Evolutionary conservation across 2,888 invertebrate genomes (phyloP), one percentile per base, ranked within the genome.

Genomic region (Polydrusus pterygomalis): DNA sequence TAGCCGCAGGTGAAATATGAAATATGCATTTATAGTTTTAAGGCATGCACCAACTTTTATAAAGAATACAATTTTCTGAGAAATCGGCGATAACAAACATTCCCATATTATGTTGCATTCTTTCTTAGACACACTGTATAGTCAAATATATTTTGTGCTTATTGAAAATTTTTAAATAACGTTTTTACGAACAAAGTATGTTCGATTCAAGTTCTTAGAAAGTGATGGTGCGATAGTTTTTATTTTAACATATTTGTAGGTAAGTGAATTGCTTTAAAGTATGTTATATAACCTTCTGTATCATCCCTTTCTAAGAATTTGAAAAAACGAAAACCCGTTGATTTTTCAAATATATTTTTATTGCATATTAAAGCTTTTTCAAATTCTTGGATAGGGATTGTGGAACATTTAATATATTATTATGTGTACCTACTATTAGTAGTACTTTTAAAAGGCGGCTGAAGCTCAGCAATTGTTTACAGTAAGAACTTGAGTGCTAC

Each of bases 181-280:
- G 13, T 7, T 43, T 43, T 43, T n/a, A 13, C n/a, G 1, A 13
- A 13, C 9, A 5, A 13, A 43, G 15, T 51, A 8, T 25, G n/a
- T 30, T 11, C 13, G 25, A 40, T 51, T 70, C 69, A 73, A 77
- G 58, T 77, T 77, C 77, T 77, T 77, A 77, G 74, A 77, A 77
- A 70, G 77, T 74, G 77, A 30, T 20, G 63, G 74, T 77, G 73
- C 40, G 20, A 62, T 58, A 60, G 17, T 17, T 5, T 15, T 65
- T 67, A 9, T 40, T n/a, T 25, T 47, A 9, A 51, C 25, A 43
- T n/a, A 17, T 34, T 3, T 18, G 13, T 47, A 49, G 72, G 72
- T 72, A 72, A 72, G 72, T 72, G 17, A 45, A 40, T 58, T 45
- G 7, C 30, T 25, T 40, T 43, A 15, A 20, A 43, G 13, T 18